Evolutionary conservation across 2,797 vertebrate genomes (phyloP).

Genomic region (Megalops cyprinoides): DNA sequence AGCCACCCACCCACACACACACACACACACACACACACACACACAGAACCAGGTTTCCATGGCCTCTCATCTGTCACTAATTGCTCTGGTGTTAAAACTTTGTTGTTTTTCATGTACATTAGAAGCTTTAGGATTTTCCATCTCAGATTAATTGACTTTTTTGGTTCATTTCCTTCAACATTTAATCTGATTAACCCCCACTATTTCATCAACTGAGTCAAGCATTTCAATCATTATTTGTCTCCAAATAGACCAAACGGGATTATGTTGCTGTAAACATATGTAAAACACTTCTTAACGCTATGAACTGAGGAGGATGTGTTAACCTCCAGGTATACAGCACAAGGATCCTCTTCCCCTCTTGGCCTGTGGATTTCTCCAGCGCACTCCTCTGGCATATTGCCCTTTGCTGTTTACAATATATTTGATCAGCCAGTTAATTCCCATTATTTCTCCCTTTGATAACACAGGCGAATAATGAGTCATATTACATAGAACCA

Average conservation of each 20-base stretch:
- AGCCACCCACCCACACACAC: neutral
- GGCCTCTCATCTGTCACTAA: too few relatives aligned
- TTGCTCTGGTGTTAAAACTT: too few relatives aligned
- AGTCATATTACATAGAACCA: slow-evolving; percentile 5
- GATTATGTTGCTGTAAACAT: neutral
- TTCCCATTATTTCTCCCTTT: neutral
- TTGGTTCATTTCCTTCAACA: neutral
- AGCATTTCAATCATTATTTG: neutral
- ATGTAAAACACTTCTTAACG: neutral
- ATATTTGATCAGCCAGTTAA: neutral
- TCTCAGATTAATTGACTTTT: neutral
- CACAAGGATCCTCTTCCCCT: too few relatives aligned
- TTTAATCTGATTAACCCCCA: neutral
- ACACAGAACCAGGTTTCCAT: slow-evolving; percentile 9
- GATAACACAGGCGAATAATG: neutral
- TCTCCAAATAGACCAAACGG: neutral
- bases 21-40: slow-evolving; percentile 11
- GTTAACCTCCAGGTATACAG: neutral
- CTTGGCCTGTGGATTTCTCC: too few relatives aligned
- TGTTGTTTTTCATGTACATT: too few relatives aligned
- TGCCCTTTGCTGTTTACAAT: too few relatives aligned
- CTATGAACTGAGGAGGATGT: neutral
- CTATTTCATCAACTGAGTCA: neutral
- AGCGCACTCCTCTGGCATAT: too few relatives aligned
- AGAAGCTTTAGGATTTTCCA: neutral